A percentile compares a stretch with the other conserved stretches of the same genome.
These are phyloP conservation scores for Herpetotheres cachinnans DNA, from an alignment of 2,113 vertebrate genomes.

Conservation along the genomic window DNA sequence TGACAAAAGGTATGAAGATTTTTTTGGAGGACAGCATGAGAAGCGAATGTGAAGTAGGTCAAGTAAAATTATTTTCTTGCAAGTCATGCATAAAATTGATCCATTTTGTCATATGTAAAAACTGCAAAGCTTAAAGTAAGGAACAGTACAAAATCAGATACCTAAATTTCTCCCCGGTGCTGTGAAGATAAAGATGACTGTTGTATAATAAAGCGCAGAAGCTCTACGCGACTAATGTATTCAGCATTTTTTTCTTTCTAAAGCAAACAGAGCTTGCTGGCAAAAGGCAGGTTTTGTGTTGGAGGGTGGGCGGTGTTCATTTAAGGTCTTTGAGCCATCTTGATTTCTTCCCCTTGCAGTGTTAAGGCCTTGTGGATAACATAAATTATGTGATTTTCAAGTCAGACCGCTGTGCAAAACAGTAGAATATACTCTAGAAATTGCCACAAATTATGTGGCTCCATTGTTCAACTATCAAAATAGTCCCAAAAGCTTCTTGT, in stretches of 20 bases:
- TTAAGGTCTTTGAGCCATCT: background rate
- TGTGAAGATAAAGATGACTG: background rate
- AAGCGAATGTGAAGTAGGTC: background rate
- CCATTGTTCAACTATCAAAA: background rate
- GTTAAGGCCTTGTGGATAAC: background rate
- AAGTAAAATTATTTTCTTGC: background rate
- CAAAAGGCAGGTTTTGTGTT: background rate
- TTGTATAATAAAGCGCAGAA: background rate
- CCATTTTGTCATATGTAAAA: background rate
- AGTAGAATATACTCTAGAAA: background rate
- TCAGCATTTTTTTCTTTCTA: background rate
- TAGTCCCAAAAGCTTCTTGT: background rate
- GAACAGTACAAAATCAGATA: background rate
- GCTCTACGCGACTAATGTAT: background rate
- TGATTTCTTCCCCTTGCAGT: background rate
- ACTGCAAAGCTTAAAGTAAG: background rate
- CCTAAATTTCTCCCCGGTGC: background rate
- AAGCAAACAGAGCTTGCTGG: background rate
- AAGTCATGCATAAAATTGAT: background rate
- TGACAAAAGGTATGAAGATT: background rate
- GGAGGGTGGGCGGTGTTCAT: background rate
- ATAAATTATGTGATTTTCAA: background rate
- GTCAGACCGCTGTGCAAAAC: background rate
- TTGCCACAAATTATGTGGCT: background rate
- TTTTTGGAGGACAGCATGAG: background rate